phyloP scores from a whole-genome alignment of 1,140 invertebrate genomes.

The Coptotermes formosanus region DNA sequence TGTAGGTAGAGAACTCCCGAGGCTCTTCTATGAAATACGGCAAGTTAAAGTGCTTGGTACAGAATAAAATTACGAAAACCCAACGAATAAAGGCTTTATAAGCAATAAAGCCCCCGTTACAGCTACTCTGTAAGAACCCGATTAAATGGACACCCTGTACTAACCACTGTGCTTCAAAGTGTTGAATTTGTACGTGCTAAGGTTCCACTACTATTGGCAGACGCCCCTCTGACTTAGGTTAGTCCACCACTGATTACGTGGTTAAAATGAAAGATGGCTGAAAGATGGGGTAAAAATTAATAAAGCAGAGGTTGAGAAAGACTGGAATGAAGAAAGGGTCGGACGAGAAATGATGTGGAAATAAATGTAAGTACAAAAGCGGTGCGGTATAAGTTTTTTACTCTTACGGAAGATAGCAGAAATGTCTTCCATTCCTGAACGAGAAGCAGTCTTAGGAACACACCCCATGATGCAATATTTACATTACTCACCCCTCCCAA shows the following conservation, averaged over 20 bases:
- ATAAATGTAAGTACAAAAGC: neutral
- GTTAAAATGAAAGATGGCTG: neutral
- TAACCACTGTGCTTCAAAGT: too few species aligned
- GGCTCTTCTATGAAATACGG: too few species aligned
- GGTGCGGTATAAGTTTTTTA: neutral
- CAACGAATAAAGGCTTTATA: too few species aligned
- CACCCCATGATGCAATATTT: neutral
- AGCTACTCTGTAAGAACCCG: too few species aligned
- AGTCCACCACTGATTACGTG: neutral
- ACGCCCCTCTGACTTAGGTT: neutral
- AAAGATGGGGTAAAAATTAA: neutral
- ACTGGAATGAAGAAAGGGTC: neutral
- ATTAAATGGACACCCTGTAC: too few species aligned
- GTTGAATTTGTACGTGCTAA: too few species aligned
- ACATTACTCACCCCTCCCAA: constrained; percentile 2
- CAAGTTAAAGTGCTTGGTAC: too few species aligned
- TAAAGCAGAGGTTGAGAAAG: neutral
- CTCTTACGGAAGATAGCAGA: neutral
- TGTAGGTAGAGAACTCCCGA: too few species aligned
- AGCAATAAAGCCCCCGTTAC: too few species aligned
- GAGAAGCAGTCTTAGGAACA: neutral
- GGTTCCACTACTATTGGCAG: too few species aligned
- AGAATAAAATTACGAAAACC: too few species aligned
- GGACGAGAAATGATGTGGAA: neutral
- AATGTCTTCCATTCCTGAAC: neutral